Evolutionary conservation across 2,797 vertebrate species (phyloP), one percentile per base, ranked within the genome.

Genomic region (Xiphophorus birchmanni): DNA sequence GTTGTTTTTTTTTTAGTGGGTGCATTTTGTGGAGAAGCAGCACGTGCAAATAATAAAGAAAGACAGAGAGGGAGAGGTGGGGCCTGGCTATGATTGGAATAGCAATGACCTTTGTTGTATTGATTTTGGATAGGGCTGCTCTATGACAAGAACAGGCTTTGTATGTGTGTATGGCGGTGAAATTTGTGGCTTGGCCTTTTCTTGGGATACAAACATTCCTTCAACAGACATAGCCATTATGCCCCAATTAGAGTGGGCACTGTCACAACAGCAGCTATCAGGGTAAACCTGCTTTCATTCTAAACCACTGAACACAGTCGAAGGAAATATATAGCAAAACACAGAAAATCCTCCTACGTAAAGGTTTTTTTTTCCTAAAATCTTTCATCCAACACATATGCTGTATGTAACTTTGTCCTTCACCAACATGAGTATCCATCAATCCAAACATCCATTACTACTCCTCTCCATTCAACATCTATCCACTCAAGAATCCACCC

Each of bases 41-140:
- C 75, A 71, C 58, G 74, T 89, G 90, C 88, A 91, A 10, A 86
- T 89, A 86, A 87, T 54, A 26, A 26, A 52, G 21, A 52, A 52
- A 54, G 52, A 54, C 3, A 3, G 7, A 58, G n/a, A n/a, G 32
- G 12, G 13, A 75, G 40, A 40, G 35, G 88, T 88, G 56, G 77
- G 83, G 84, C 76, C 73, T 12, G 73, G 89, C 91, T 91, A 83
- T 91, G 93, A 93, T 92, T 91, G 88, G 92, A 94, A 94, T 91
- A 94, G 91, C 88, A 91, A 92, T 91, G 93, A 95, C 92, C 93
- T 94, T 94, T 95, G 91, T 85, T 77, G 52, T 92, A 96, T 95
- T 93, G 95, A 95, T 95, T 93, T 86, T 89, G 82, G 89, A 81
- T 69, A 74, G 79, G 85, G 82, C 81, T 85, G 86, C 81, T 85